These are phyloP conservation scores for Pseudopodoces humilis DNA, from an alignment of 2,113 vertebrate species.

Conservation along the genomic window DNA sequence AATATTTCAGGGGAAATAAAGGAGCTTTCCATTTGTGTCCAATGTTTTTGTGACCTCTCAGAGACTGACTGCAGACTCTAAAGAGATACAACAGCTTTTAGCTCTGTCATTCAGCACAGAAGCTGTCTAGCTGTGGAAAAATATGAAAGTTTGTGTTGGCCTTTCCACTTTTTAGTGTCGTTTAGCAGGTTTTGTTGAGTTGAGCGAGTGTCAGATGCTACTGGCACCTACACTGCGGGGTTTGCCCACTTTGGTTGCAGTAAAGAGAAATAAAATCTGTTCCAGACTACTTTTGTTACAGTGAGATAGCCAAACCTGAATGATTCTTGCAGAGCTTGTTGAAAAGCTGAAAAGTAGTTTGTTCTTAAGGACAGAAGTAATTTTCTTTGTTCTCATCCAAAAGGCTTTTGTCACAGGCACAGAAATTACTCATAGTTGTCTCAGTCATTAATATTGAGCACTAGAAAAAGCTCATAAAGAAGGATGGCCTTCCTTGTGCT, in stretches of 20 bases:
- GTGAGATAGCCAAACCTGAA: not conserved
- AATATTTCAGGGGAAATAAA: not conserved
- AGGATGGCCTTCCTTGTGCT: not conserved
- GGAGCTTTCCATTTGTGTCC: not conserved
- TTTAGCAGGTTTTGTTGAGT: not conserved
- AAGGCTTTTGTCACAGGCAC: not conserved
- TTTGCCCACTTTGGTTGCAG: not conserved
- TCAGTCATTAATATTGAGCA: not conserved
- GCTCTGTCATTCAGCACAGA: not conserved
- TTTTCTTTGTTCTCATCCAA: not conserved
- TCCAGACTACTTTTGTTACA: not conserved
- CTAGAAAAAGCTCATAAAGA: not conserved
- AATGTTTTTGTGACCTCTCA: not conserved
- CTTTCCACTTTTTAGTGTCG: not conserved
- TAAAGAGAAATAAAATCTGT: not conserved
- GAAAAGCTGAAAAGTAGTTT: not conserved
- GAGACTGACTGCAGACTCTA: not conserved
- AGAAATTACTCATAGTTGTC: not conserved
- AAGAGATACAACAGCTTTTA: not conserved
- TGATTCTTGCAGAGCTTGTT: not conserved
- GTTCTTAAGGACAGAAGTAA: not conserved
- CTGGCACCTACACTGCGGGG: not conserved
- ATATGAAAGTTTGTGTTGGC: not conserved
- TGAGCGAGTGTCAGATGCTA: not conserved
- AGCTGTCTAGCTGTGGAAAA: not conserved